Evolutionary conservation across 2,113 vertebrate genomes (phyloP), one percentile per base, ranked within the genome.

Genomic region (Protobothrops mucrosquamatus): DNA sequence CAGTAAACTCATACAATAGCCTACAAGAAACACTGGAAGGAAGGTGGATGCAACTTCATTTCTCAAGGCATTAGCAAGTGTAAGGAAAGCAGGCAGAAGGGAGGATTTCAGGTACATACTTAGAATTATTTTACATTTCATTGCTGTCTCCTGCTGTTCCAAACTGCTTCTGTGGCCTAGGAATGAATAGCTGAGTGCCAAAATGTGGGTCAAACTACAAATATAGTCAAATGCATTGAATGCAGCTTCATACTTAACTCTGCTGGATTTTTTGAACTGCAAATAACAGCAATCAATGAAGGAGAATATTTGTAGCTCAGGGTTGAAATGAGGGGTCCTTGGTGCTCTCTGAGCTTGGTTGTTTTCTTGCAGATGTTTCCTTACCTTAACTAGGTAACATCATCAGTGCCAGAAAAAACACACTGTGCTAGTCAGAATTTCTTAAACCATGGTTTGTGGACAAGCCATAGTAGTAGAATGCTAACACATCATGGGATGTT

Each of bases 1-100:
- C 94, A 94, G 93, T 96, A 92, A 96, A 92, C 4, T 93, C 20
- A 24, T 94, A 96, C 91, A 91, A 94, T 94, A 95, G 95, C 94
- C 94, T 95, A 39, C 7, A 64, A 8, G 34, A 94, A 96, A 86
- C 43, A 89, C 51, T 74, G 18, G 18, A 89, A 23, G 87, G 87
- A 89, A 69, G 52, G 15, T 48, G 87, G 46, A 14, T n/a, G 48
- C 86, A 88, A 61, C 15, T 55, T 43, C 2, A 34, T 39, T 56
- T 89, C 91, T 48, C 61, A 55, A 24, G 8, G 52, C 59, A 26
- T n/a, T 56, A 6, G n/a, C 4, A 61, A 29, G 43, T 48, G 89
- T 6, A 4, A 24, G 26, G 52, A 24, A 59, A 61, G 34, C 39
- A 46, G 14, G 14, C 24, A 14, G 24, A 11, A 43, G 39, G n/a